Evolutionary conservation across 2,888 invertebrate species (phyloP).

Genomic region (Bimastos eiseni): DNA sequence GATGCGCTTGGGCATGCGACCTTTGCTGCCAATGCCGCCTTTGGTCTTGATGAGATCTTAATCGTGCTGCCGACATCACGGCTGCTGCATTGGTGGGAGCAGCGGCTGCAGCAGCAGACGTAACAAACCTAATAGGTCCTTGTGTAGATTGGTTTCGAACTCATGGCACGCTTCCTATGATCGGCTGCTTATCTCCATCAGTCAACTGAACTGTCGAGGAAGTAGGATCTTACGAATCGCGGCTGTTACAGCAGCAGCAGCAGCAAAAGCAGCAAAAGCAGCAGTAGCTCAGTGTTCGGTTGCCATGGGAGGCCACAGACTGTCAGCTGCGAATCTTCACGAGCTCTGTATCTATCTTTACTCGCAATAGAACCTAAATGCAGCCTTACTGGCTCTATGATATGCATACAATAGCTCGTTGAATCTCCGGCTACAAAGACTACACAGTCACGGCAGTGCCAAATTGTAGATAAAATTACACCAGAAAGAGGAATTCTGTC

Average conservation of each 20-base stretch:
- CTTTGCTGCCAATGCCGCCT: not conserved
- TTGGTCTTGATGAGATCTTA: slow-evolving; percentile 13
- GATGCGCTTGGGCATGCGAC: not conserved
- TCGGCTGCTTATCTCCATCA: not conserved
- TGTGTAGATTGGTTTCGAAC: slow-evolving; percentile 6
- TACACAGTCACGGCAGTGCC: not conserved
- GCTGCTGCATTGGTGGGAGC: not conserved
- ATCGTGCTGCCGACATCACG: not conserved
- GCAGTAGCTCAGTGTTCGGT: not conserved
- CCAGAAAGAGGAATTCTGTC: not conserved
- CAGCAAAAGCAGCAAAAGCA: not conserved
- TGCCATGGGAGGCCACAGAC: not conserved
- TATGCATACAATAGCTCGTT: not conserved
- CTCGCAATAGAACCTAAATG: not conserved
- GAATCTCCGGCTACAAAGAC: not conserved
- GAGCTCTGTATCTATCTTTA: not conserved
- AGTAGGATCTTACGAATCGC: not conserved
- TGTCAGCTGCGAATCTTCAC: not conserved
- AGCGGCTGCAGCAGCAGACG: not conserved
- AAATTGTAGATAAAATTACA: not conserved
- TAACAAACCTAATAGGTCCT: not conserved
- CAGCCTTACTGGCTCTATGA: not conserved
- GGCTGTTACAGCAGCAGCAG: not conserved
- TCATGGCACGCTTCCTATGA: not conserved
- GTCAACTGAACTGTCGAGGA: not conserved